Evolutionary conservation across 2,797 vertebrate genomes (phyloP).

Genomic region (Acrossocheilus wenchowensis): DNA sequence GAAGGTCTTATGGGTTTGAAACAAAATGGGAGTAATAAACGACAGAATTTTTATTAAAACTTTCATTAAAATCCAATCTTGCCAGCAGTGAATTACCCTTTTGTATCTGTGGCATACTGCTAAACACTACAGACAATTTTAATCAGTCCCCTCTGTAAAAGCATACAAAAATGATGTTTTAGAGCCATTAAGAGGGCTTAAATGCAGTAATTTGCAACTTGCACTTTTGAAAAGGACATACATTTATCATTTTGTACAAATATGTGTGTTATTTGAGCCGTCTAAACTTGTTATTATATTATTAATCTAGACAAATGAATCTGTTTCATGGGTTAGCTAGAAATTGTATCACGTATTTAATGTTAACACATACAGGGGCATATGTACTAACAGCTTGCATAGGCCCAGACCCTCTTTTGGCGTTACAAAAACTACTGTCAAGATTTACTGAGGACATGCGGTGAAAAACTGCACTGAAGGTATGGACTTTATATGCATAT

Average conservation of each 20-base stretch:
- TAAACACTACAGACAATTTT: not conserved
- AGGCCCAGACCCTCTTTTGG: not conserved
- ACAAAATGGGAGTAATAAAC: not conserved
- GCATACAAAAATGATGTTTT: not conserved
- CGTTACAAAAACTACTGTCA: not conserved
- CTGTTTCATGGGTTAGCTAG: not conserved
- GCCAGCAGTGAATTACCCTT: not conserved
- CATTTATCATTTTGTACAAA: not conserved
- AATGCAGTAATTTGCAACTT: not conserved
- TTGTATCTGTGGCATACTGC: not conserved
- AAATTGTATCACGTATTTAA: not conserved
- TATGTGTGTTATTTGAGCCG: not conserved
- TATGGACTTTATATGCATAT: not conserved
- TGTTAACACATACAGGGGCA: not conserved
- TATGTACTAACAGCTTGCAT: not conserved
- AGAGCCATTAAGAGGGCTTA: not conserved
- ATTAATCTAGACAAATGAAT: not conserved
- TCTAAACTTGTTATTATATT: not conserved
- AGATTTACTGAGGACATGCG: not conserved
- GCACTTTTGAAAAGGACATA: not conserved
- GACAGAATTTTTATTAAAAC: not conserved
- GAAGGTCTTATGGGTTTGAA: not conserved
- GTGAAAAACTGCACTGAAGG: not conserved
- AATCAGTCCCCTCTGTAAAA: not conserved
- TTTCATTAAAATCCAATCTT: not conserved